Base-by-base conservation (phyloP, 2,797 vertebrate genomes). In the Halcyon chelicuti region DNA sequence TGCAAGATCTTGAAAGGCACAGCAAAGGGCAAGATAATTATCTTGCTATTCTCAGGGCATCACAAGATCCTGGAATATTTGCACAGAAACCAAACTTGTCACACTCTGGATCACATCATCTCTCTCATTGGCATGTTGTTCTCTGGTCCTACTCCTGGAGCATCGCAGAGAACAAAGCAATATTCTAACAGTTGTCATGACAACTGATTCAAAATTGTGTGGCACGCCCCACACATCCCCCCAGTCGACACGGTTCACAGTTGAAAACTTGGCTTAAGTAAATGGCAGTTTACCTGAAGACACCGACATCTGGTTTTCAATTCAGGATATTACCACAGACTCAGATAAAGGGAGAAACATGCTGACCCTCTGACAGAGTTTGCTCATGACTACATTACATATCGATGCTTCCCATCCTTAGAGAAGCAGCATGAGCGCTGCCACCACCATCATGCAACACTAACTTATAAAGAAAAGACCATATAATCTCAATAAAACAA, bases 21-120 rank as follows among this genome's bases (percentile, higher is more conserved):
- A 74, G 83, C 74, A 84, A 94, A 84, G 60, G 21, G 20, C 42
- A 92, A 52, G 60, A 60, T 94, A 93, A 78, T 85, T 49, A 63
- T 77, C 54, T 63, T 79, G 1, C 11, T 68, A 4, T 85, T 91
- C 60, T 54, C 58, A 37, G 29, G 20, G 12, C 51, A 63, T 47
- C 74, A 85, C 16, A 80, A 75, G 79, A 61, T 71, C 23, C 65
- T 79, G 68, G 26, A 68, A 73, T 51, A 88, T 40, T 81, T 78
- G 35, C 46, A 71, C 29, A 81, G 55, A 93, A 91, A 78, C 9
- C 28, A 78, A 78, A 66, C 12, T 51, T 37, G 21, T 37, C 0
- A 0, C 42, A 23, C 23, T 31, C 47, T 7, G 8, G 13, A 83
- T 40, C 4, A 66, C 70, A 77, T 25, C 0, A 4, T n/a, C 29